Base-by-base conservation (phyloP, 2,113 vertebrate genomes). In the Antechinus stuartii region DNA sequence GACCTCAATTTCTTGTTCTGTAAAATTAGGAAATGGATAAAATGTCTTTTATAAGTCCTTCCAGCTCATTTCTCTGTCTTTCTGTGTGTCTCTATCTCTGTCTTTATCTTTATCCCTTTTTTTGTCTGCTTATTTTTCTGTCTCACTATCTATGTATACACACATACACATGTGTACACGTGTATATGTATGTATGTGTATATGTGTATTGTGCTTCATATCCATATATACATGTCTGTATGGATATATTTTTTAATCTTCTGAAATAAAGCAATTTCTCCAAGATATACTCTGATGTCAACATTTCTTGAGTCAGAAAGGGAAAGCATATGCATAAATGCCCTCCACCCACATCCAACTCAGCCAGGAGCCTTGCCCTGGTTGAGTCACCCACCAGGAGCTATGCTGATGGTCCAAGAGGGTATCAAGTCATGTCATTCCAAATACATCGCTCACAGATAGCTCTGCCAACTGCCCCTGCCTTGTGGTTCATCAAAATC, bases 261-360 rank as follows among this genome's bases (percentile, higher is more conserved):
- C 54, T 92, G 50, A 92, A 92, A 92, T 9, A 93, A 35, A 54
- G 92, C 52, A 0, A 91, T 96, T 96, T 95, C 95, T 94, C 96
- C 49, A 96, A 90, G 84, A 42, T 50, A 1, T 94, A 49, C 94
- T 54, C 91, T 49, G 30, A 91, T 96, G 96, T 95, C 54, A 89
- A 94, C 90, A 92, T 55, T 89, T 95, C 76, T 52, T 96, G 96
- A 96, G 95, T 97, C 96, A 96, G 91, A 94, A 50, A 52, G 10
- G 9, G 0, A n/a, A 54, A 76, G 94, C 92, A 93, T 96, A 93
- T 95, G 95, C 47, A 54, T 61, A 92, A 84, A 95, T 35, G 95
- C 2, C 92, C 35, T 92, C 97, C 95, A 10, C 94, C 96, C 95
- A 94, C 95, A 90, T 89, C 53, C 92, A 24, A 76, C 92, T 92